Evolutionary conservation across 2,888 invertebrate species (phyloP), one percentile per base, ranked within the genome.

Genomic region (Xanthorhoe designata): DNA sequence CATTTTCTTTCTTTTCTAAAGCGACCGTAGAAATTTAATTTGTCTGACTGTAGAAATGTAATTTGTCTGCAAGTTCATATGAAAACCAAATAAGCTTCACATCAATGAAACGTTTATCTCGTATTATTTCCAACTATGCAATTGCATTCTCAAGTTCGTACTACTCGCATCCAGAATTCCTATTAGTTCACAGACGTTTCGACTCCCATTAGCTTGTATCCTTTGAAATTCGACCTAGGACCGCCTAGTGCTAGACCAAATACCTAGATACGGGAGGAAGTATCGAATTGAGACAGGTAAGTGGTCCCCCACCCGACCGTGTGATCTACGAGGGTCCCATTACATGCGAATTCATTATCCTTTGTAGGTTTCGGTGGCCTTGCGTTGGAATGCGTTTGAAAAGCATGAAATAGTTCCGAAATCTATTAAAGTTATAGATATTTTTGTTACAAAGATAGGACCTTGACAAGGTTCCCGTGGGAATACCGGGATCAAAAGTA

Each of bases 241-340:
- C 29, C n/a, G n/a, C n/a, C 18, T 24, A 35, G 18, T 29, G 50
- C 52, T 61, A 66, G 56, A 55, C 38, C 17, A 32, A 58, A 51
- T 52, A 61, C 60, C 60, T 59, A 54, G 45, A 10, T n/a, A 59
- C 59, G 56, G 74, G 78, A 85, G 88, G 88, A 88, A 81, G 87
- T 82, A 75, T 82, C 84, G 68, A 86, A 83, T 88, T 88, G 81
- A 84, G 64, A 66, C 84, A 86, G 86, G 86, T 87, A 82, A 80
- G 81, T 74, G 72, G 66, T 67, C 82, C 83, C 83, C 85, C 75
- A 75, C 42, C 53, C 49, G 50, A 59, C 69, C 85, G 87, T 84
- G 84, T 68, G 84, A 84, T 81, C 77, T 71, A 59, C 35, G 71
- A 61, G 57, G 68, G 50, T 57, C 65, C 64, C 57, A 59, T 61